Base-by-base conservation (phyloP, 2,888 invertebrate species). In the Chrysopilus asiliformis region DNA sequence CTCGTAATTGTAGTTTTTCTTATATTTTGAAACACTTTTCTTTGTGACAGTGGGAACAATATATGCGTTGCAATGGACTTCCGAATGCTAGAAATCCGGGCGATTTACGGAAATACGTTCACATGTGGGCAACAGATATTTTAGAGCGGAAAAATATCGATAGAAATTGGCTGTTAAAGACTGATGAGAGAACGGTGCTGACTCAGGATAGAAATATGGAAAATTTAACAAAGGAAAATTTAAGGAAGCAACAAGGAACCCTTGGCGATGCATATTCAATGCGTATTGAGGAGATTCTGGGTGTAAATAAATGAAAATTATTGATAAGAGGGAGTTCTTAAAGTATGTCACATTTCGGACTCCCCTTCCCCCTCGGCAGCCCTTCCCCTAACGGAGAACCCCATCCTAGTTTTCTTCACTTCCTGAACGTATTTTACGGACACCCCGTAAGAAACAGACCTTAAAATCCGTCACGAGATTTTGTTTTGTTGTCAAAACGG, bases 21-120 rank as follows among this genome's bases (percentile, higher is more conserved):
- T n/a, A n/a, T n/a, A n/a, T n/a, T n/a, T n/a, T n/a, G n/a, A n/a
- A n/a, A n/a, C n/a, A n/a, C n/a, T n/a, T n/a, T n/a, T n/a, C n/a
- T n/a, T n/a, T n/a, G n/a, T n/a, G n/a, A n/a, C n/a, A 62, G 31
- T 64, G 64, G 64, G 57, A 59, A 35, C 57, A 56, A 39, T 64
- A 53, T 36, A 63, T 64, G 62, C 57, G 62, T 4, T 64, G 64
- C 49, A 59, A 63, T 37, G 62, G 63, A 3, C 45, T 63, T 5
- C 64, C 64, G 3, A 58, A 55, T 45, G 53, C 60, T 3, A 53
- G 52, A 29, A 56, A 58, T 43, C 61, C 64, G 6, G 57, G 62
- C 35, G 63, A 64, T 44, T 46, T 64, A 32, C 51, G 64, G 4
- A 61, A 58, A 35, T 64, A 64, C 40, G 53, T 64, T 18, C 60